A percentile compares a stretch with the other conserved stretches of the same genome.
Conservation (phyloP, 2,888 invertebrate genomes). For the Drosophila meridiana region DNA sequence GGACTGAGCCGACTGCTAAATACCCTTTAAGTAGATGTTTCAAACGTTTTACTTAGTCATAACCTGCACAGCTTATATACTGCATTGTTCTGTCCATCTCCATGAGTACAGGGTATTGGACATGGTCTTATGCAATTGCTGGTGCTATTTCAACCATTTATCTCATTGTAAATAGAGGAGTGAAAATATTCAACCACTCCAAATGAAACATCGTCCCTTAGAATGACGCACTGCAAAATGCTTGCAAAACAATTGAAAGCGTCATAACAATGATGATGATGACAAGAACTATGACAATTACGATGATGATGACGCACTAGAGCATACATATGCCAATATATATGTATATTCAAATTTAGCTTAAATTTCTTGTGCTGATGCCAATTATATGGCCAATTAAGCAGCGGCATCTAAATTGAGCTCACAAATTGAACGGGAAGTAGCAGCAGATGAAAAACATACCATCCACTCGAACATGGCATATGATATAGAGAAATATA, state of each 20-base stretch:
- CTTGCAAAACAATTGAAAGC: conserved; percentile 22
- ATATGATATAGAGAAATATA: neutral
- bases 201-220: conserved; percentile 12
- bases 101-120: conserved; percentile 9
- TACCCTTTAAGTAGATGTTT: neutral
- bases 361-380: neutral
- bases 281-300: neutral
- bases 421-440: neutral
- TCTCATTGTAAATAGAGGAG: conserved; percentile 43
- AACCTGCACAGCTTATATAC: neutral
- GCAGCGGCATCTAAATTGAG: conserved; percentile 12
- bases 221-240: conserved; percentile 45
- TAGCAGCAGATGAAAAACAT: neutral
- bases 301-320: conserved; percentile 17
- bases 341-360: neutral
- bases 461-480: neutral
- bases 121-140: neutral
- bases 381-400: conserved; percentile 5
- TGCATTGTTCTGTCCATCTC: neutral
- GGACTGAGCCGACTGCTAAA: neutral
- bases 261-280: neutral
- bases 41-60: neutral
- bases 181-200: conserved; percentile 14
- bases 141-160: conserved; percentile 20
- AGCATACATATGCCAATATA: neutral